Conservation (phyloP, 2,797 vertebrate species). For the Lagothrix lagotricha region DNA sequence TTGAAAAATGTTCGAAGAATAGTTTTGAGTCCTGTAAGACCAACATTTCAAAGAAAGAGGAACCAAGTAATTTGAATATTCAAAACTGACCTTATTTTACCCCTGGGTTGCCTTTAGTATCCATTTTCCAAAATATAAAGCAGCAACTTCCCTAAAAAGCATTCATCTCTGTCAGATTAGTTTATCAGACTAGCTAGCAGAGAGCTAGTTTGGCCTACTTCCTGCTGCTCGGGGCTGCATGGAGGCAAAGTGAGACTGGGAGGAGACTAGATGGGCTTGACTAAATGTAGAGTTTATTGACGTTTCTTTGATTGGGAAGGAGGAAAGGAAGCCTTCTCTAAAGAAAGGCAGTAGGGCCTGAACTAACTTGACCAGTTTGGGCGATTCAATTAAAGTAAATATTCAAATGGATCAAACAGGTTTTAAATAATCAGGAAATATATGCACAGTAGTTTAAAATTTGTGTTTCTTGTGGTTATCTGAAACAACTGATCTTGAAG, state of each 20-base stretch:
- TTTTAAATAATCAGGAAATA: neutral
- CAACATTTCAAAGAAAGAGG: constrained; percentile 2
- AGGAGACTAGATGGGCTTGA: constrained; percentile 6
- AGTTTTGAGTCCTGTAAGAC: neutral
- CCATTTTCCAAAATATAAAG: constrained; percentile 30
- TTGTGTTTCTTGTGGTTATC: neutral
- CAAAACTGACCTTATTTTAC: neutral
- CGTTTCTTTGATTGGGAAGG: constrained; percentile 6
- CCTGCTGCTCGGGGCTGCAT: neutral
- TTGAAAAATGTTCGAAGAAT: neutral
- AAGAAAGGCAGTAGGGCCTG: neutral
- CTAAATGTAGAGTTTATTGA: constrained; percentile 1
- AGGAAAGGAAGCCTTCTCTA: neutral
- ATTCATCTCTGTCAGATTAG: constrained; percentile 49
- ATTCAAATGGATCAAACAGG: neutral
- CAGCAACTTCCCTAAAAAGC: neutral
- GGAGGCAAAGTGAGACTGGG: neutral
- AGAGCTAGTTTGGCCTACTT: neutral
- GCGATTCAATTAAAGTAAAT: neutral
- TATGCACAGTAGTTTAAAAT: neutral
- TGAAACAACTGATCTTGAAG: neutral
- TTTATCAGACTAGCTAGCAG: constrained; percentile 49
- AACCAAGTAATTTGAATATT: constrained; percentile 6
- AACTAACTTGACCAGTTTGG: neutral
- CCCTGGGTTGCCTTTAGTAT: neutral